Percentiles rank a stretch among this genome's conserved stretches.
Conservation (phyloP, 2,888 invertebrate genomes). For the Cryptus viduatorius region DNA sequence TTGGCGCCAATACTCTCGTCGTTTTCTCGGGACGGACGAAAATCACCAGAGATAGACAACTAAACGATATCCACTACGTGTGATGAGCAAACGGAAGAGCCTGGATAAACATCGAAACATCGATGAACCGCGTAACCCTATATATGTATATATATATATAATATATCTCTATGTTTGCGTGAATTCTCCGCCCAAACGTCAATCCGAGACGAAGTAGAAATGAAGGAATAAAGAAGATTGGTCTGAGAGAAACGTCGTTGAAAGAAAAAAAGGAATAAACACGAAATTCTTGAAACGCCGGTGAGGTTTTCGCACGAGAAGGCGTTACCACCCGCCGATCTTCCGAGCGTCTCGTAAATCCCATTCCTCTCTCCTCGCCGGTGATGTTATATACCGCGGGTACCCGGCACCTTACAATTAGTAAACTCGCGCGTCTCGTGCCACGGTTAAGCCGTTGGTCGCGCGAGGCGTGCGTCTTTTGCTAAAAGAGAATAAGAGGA, state of each 20-base stretch:
- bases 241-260: conserved; percentile 8
- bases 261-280: conserved; percentile 30
- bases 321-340: conserved; percentile 61
- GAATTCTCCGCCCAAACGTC: conserved; percentile 29
- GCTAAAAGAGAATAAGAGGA: conserved; percentile 38
- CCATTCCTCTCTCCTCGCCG: conserved; percentile 39
- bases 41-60: conserved; percentile 26
- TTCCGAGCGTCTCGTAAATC: conserved; percentile 64
- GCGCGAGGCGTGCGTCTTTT: conserved; percentile 22
- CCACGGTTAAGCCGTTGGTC: conserved; percentile 64
- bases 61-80: conserved; percentile 57
- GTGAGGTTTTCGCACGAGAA: conserved; percentile 47
- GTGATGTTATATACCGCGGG: conserved; percentile 38
- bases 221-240: neutral
- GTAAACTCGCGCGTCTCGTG: conserved; percentile 64
- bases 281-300: conserved; percentile 59
- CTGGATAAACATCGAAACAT: conserved; percentile 61
- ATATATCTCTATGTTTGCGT: neutral
- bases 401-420: conserved; percentile 65
- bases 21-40: conserved; percentile 23
- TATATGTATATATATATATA: conserved; percentile 9
- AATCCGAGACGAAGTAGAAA: conserved; percentile 32
- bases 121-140: conserved; percentile 55
- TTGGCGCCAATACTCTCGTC: conserved; percentile 59
- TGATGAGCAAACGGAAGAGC: conserved; percentile 59